These are phyloP conservation scores for Pionites leucogaster DNA, from an alignment of 2,113 vertebrate genomes.

Conservation along the genomic window DNA sequence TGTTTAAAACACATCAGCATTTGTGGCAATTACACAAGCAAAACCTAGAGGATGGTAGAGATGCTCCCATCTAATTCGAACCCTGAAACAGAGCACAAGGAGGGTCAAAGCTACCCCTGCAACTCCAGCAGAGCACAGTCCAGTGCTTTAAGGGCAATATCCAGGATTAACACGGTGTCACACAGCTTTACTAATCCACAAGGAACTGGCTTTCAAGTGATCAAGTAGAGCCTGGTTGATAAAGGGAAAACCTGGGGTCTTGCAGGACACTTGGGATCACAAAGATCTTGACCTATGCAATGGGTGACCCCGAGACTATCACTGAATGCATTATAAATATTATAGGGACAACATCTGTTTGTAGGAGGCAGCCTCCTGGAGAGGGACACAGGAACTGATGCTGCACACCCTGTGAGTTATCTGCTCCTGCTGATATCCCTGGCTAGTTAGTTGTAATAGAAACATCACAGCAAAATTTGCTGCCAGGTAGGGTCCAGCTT, in stretches of 20 bases:
- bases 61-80: background rate
- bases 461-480: conserved; percentile 13
- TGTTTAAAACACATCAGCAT: background rate
- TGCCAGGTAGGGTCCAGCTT: conserved; percentile 1
- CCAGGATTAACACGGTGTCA: background rate
- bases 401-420: background rate
- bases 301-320: rapidly evolving
- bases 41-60: background rate
- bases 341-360: background rate
- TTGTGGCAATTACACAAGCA: background rate
- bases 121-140: background rate
- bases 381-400: background rate
- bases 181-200: background rate
- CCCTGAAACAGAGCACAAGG: background rate
- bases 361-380: background rate
- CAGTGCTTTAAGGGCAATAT: background rate
- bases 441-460: background rate
- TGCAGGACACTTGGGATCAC: background rate
- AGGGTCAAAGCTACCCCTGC: background rate
- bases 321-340: background rate
- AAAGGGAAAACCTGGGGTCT: background rate
- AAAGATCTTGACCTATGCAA: background rate
- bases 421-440: background rate
- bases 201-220: background rate
- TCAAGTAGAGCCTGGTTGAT: background rate